Evolutionary conservation across 2,797 vertebrate species (phyloP), one percentile per base, ranked within the genome.

Genomic region (Gadopsis marmoratus): DNA sequence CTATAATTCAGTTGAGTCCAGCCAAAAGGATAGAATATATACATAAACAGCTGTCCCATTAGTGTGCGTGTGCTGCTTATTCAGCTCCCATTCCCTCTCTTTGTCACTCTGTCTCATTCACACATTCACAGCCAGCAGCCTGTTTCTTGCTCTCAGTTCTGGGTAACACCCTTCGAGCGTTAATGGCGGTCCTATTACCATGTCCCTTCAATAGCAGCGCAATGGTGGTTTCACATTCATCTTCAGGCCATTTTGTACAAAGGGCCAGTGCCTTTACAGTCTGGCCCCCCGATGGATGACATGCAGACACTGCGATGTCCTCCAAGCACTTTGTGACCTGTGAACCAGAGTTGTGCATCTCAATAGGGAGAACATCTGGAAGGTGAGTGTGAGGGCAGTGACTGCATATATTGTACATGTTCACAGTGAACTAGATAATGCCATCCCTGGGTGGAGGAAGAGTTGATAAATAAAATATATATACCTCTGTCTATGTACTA

Each of bases 161-260:
- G 47, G 4, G 47, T 78, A 53, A 63, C 81, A 75, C 56, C 73
- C 51, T 78, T 50, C 37, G 62, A 29, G 65, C 6, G 4, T 67
- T 72, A 86, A 67, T 64, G 73, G 35, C 47, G 21, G 31, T 58
- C 71, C 69, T 48, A 33, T 76, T 68, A 64, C 39, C 16, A 0
- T 64, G 72, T 66, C 58, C 51, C 67, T 51, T 74, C 59, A 39
- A 45, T 53, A 41, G 35, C 74, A 58, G 61, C 37, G 39, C 78
- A 62, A 78, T 82, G 69, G 58, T 29, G 39, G 76, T 61, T 84
- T 79, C 76, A 55, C 47, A 5, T 75, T 71, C 74, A 53, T 77
- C 61, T 65, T 43, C 0, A 33, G 55, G 71, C 37, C 21, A 66
- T 75, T 78, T 79, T 23, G 7, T 51, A 72, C 67, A 62, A 59